Base-by-base conservation (phyloP, 2,113 vertebrate species). In the Sardina pilchardus region DNA sequence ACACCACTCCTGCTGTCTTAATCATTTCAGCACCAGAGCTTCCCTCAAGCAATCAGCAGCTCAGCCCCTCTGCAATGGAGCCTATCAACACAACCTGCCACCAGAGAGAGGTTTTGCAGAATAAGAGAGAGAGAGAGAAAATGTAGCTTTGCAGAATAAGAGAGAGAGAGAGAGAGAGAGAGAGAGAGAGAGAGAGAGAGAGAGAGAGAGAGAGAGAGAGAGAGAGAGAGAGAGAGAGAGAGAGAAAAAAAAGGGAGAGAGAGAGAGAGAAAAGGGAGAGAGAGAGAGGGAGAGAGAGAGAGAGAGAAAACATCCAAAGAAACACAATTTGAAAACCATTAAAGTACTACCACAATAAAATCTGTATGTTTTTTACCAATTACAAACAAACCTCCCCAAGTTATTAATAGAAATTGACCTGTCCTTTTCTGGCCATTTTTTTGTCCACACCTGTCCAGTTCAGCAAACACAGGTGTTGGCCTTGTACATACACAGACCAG, bases 1-100 rank as follows among this genome's bases (percentile, higher is more conserved):
- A 45, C 21, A 81, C 14, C 39, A 21, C 16, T n/a, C 42, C 36
- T 26, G 78, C 63, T 71, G 63, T 71, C 63, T 71, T 71, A 71
- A 71, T 71, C 14, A 71, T 71, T 71, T 71, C 63, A 71, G 63
- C 7, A 26, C 2, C 26, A 71, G n/a, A 71, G 30, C 14, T 71
- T 71, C 63, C 63, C 63, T 71, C 63, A 71, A 71, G 63, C 63
- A 71, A 71, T 71, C 63, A 71, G 9, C 63, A 71, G 63, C 63
- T 71, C n/a, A 71, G 30, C 63, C 26, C 63, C 26, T 12, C 0
- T 71, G 63, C 63, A 71, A 71, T 71, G 26, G 63, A 71, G 63
- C n/a, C 14, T 26, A 71, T 71, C 14, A 71, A 71, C 26, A 71
- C 26, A 34, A 26, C n/a, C 63, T 34, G 30, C 63, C 63, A 12